A percentile compares a stretch with the other conserved stretches of the same genome.
phyloP scores from a whole-genome alignment of 1,140 invertebrate genomes.

The Drosophila santomea region DNA sequence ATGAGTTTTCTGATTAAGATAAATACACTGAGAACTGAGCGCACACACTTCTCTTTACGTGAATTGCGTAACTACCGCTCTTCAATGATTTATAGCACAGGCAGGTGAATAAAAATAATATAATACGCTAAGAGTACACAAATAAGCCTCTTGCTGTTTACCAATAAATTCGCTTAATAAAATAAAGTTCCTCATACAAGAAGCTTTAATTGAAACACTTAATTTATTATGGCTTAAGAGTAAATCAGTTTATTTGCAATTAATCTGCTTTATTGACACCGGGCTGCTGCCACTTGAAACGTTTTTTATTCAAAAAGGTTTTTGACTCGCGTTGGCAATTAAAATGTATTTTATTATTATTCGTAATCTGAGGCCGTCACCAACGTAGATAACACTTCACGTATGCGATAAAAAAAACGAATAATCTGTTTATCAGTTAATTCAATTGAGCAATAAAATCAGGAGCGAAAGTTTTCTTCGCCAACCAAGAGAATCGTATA shows the following conservation, averaged over 20 bases:
- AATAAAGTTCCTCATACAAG: conserved; percentile 8
- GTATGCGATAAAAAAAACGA: conserved; percentile 10
- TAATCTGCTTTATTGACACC: conserved; percentile 24
- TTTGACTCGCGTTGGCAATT: conserved; percentile 33
- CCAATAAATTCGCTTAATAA: conserved; percentile 12
- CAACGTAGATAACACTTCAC: conserved; percentile 11
- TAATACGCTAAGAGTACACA: conserved; percentile 22
- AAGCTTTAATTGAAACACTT: conserved; percentile 5
- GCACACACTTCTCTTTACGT: not conserved
- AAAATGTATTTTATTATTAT: conserved; percentile 7
- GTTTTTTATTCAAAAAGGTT: conserved; percentile 24
- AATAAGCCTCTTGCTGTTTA: conserved; percentile 24
- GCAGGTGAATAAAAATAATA: conserved; percentile 4
- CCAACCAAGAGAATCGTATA: conserved; percentile 10
- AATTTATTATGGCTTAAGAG: conserved; percentile 31
- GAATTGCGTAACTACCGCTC: conserved; percentile 37
- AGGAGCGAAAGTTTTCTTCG: conserved; percentile 33
- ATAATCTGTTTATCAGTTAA: conserved; percentile 8
- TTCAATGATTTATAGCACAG: conserved; percentile 11
- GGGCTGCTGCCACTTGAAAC: not conserved
- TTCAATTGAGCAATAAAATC: conserved; percentile 32
- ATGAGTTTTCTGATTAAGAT: conserved; percentile 45
- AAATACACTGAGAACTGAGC: conserved; percentile 30
- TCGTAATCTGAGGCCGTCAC: not conserved
- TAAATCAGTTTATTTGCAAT: conserved; percentile 25